Evolutionary conservation across 2,888 invertebrate genomes (phyloP), one percentile per base, ranked within the genome.

Genomic region (Lagria hirta): DNA sequence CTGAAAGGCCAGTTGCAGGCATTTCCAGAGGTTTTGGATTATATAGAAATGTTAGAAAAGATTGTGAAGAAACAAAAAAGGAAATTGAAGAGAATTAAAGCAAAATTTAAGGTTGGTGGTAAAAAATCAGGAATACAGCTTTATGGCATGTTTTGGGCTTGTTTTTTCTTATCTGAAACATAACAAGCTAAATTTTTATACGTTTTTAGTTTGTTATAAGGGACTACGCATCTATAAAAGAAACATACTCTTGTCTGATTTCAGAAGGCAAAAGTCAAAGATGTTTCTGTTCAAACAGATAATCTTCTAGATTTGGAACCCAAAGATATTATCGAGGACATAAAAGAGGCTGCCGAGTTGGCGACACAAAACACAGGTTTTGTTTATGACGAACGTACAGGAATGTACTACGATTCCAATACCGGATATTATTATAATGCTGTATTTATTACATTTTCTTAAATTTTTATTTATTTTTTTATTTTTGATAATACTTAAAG

Each of bases 371-470:
- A 86, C 54, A 81, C 80, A 28, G 88, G 88, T 10, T 90, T 91
- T 77, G 85, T 90, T 15, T 92, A 87, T 71, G 91, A 93, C 53
- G 84, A 87, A 62, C 86, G 85, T 2, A 87, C 88, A 13, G 91
- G 91, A 52, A 79, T 91, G 73, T 93, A 92, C 71, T 92, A 91
- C 70, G 90, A 93, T 71, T 87, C 85, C 56, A 85, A 83, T 61
- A 86, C 88, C 54, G 91, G 92, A 48, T 93, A 90, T 73, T 93
- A 93, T 73, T 93, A 92, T 66, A 89, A 91, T 75, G 82, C 89
- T 56, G 91, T 90, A 77, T 75, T 28, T 29, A 24, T 33, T 6
- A 6, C 16, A 13, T 4, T 28, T 29, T 20, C 6, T 0, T 5
- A 7, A 17, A 23, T n/a, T n/a, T n/a, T n/a, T n/a, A n/a, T n/a